A percentile compares a stretch with the other conserved stretches of the same genome.
Evolutionary conservation across 2,888 invertebrate genomes (phyloP).

Genomic region (Xylota segnis): DNA sequence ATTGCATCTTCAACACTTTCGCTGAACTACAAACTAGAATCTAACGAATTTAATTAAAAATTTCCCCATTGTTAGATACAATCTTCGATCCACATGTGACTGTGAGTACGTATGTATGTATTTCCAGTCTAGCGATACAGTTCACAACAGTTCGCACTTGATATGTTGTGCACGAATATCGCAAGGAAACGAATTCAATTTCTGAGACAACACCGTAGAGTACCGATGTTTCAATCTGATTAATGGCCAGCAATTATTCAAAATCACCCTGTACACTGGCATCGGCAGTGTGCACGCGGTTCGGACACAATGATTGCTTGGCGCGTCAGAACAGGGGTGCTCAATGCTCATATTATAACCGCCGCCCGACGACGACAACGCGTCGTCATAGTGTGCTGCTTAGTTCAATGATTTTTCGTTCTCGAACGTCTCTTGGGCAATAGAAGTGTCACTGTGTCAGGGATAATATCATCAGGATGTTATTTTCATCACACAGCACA

Average conservation of each 20-base stretch:
- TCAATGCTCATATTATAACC: background rate
- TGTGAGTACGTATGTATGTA: background rate
- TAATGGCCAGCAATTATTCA: constrained; percentile 73
- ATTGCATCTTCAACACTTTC: constrained; percentile 13
- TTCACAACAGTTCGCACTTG: constrained; percentile 50
- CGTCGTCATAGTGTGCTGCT: constrained; percentile 20
- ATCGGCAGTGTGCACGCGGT: constrained; percentile 64
- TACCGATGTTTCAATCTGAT: constrained; percentile 74
- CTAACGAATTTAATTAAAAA: constrained; percentile 39
- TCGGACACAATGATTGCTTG: constrained; percentile 71
- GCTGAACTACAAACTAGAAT: constrained; percentile 1
- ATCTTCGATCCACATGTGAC: constrained; percentile 15
- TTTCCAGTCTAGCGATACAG: constrained; percentile 36
- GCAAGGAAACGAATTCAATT: constrained; percentile 73
- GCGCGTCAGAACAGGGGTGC: constrained; percentile 49
- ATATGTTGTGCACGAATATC: constrained; percentile 63
- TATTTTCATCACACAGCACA: constrained; percentile 58
- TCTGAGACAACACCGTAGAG: constrained; percentile 65
- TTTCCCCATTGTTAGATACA: constrained; percentile 35
- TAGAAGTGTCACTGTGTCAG: constrained; percentile 74
- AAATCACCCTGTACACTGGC: constrained; percentile 69
- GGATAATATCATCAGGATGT: constrained; percentile 68
- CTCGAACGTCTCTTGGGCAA: constrained; percentile 56
- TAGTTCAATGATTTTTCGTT: constrained; percentile 37
- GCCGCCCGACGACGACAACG: background rate